Evolutionary conservation across 35 echinoderm and acorn worm genomes (phyloP), one percentile per base, ranked within the genome.

Genomic region (Apostichopus californicus): DNA sequence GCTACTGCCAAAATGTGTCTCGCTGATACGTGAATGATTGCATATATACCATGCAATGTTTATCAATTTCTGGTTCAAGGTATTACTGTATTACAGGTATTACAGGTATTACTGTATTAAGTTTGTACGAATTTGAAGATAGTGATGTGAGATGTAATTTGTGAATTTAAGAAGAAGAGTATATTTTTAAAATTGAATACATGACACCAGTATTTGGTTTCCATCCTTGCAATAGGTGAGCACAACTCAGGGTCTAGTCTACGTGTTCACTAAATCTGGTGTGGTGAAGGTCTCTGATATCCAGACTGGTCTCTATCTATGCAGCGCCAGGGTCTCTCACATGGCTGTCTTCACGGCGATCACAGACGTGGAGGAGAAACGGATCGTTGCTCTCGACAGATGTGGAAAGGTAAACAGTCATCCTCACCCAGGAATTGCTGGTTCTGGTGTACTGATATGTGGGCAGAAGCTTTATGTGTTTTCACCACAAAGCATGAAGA

Each of bases 201-300:
- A 61, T 61, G 7, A 8, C 58, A 61, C 8, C 10, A 61, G 17
- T 75, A 75, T 18, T n/a, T 75, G 0, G 11, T 15, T 75, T 75
- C 21, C 21, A 75, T 75, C 71, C 17, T 77, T 12, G 0, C 71
- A 68, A 46, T 60, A 98, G 96, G 93, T 98, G 28, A 93, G 94
- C 80, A 86, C 91, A 64, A 79, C 90, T 56, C 90, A 92, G 86
- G 96, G 96, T 60, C 93, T 98, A 20, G 94, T 96, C 1, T 98
- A 95, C 79, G 86, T 98, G n/a, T 90, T 98, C 26, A 98, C 96
- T 4, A 98, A 98, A 83, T 77, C 80, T 58, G 96, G 96, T 21
- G 25, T 87, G 22, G 90, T 98, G 26, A 95, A 95, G 84, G 90
- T 95, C 9, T 98, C 94, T 92, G 96, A 98, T 78, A 14, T 98